Evolutionary conservation across 1,140 invertebrate genomes (phyloP).

Genomic region (Kradibia gibbosae): DNA sequence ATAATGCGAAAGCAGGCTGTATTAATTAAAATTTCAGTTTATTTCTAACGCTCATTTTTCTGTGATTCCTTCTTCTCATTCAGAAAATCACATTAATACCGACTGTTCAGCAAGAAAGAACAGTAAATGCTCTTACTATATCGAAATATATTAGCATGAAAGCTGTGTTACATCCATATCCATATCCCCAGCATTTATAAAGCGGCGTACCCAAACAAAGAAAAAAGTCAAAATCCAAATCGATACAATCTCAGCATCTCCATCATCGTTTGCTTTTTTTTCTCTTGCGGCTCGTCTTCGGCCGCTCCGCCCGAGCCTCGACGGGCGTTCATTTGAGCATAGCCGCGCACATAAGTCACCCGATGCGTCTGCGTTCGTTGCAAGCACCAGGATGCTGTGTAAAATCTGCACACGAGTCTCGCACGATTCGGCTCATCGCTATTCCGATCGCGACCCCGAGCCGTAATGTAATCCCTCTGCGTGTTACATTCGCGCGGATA

Average conservation of each 20-base stretch:
- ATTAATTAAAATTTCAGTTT: too few species aligned
- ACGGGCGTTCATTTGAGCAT: constrained; percentile 10
- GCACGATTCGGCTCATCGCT: constrained; percentile 38
- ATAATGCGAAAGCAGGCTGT: too few species aligned
- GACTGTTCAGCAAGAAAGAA: not conserved
- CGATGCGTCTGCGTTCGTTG: not conserved
- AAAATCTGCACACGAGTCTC: not conserved
- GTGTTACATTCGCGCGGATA: constrained; percentile 22
- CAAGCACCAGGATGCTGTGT: constrained; percentile 20
- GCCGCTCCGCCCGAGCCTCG: not conserved
- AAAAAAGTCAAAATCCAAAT: not conserved
- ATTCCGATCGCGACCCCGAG: constrained; percentile 29
- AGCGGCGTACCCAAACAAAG: not conserved
- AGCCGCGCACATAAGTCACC: constrained; percentile 36
- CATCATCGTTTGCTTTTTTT: constrained; percentile 35
- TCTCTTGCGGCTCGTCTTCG: not conserved
- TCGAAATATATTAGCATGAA: not conserved
- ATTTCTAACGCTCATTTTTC: not conserved
- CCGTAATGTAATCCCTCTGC: constrained; percentile 46
- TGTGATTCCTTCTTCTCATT: not conserved
- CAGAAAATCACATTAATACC: not conserved
- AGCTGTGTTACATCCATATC: not conserved
- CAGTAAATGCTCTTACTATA: not conserved
- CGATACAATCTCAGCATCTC: constrained; percentile 33
- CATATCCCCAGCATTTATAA: not conserved